Evolutionary conservation across 1,140 invertebrate genomes (phyloP).

Genomic region (Pseudoatta argentina): DNA sequence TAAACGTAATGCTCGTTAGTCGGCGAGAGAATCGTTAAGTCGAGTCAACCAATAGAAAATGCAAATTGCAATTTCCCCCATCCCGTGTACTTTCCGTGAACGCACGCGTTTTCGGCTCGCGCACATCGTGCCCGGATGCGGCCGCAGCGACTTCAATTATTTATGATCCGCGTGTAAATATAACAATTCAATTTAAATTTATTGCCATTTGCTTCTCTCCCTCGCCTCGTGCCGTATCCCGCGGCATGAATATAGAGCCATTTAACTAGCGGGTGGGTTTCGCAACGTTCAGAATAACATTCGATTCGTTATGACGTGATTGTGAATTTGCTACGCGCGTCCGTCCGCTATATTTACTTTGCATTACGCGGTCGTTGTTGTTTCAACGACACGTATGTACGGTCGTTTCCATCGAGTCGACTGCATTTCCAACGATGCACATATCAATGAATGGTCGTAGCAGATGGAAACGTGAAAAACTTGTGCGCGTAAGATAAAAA

Average conservation of each 20-base stretch:
- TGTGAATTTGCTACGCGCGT: conserved; percentile 70
- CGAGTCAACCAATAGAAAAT: conserved; percentile 65
- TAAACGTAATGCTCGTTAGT: conserved; percentile 58
- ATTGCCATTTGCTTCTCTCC: conserved; percentile 56
- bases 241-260: conserved; percentile 65
- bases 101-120: conserved; percentile 10
- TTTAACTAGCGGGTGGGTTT: conserved; percentile 55
- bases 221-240: not conserved
- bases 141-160: conserved; percentile 65
- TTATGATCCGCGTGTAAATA: conserved; percentile 66
- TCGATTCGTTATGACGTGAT: conserved; percentile 73
- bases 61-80: conserved; percentile 47
- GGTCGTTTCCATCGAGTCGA: conserved; percentile 55
- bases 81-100: conserved; percentile 28
- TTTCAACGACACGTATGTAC: conserved; percentile 68
- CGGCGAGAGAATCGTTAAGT: conserved; percentile 45
- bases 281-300: conserved; percentile 67
- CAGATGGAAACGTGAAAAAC: conserved; percentile 12
- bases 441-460: conserved; percentile 45
- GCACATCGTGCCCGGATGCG: not conserved
- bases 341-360: conserved; percentile 70
- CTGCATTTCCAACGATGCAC: conserved; percentile 55
- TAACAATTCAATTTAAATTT: conserved; percentile 75
- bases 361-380: conserved; percentile 70
- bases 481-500: conserved; percentile 10